Base-by-base conservation (phyloP, 2,888 invertebrate species). In the Parnassius orleans region DNA sequence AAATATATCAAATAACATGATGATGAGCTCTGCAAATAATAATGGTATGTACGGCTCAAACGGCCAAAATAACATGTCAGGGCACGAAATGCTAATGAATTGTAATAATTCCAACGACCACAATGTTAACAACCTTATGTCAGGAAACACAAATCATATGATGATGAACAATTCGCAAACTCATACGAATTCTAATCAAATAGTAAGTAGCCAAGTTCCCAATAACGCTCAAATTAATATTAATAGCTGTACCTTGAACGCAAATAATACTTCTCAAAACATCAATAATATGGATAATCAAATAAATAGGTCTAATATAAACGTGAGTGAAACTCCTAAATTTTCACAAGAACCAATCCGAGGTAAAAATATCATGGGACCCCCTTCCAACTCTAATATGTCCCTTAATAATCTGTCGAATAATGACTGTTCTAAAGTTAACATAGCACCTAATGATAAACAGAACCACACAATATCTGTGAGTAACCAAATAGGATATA, bases 31-130 rank as follows among this genome's bases (percentile, higher is more conserved):
- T 62, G 81, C 83, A 24, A 87, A 79, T 66, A 89, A 77, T 63
- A 83, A 72, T 57, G 72, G 77, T 43, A 83, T 90, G 74, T 91
- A 88, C 58, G 86, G 86, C 42, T 41, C 78, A 19, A 79, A 73
- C 60, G 70, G 74, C 56, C 88, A 86, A 72, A 86, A 76, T 64
- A 87, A 81, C 68, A 76, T 90, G 69, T 67, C 79, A 47, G 80
- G 81, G 19, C 90, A 91, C 68, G 91, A 91, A 42, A 84, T 91
- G 76, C 70, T 91, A 67, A 86, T 91, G 89, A 83, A 81, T 72
- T 91, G 91, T 68, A 86, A 84, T 61, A 90, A 81, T 68, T 68
- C 86, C 1, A 69, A 84, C 19, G 91, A 91, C 33, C 88, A 88
- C 61, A 82, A 75, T 74, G 82, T 88, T 9, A 84, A 80, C 59